Conservation (phyloP, 2,888 invertebrate genomes). For the Cerastis rubricosa region DNA sequence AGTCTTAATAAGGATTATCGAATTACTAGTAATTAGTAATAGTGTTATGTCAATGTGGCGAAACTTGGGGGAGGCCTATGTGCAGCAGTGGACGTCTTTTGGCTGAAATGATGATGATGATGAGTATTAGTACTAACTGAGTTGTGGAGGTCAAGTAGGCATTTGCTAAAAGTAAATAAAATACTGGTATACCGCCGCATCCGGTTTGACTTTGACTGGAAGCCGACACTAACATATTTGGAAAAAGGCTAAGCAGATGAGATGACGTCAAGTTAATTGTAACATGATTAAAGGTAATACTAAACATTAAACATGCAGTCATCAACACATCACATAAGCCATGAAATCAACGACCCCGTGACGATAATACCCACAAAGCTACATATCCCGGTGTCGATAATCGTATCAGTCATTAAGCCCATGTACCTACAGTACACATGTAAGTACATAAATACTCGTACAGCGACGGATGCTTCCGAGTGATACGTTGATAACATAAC, state of each 20-base stretch:
- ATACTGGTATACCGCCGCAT: neutral
- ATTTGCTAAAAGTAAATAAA: too few relatives aligned
- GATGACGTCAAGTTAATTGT: neutral
- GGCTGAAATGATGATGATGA: too few relatives aligned
- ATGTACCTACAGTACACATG: constrained; percentile 1
- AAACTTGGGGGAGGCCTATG: too few relatives aligned
- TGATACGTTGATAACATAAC: constrained; percentile 30
- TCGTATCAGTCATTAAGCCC: constrained; percentile 48
- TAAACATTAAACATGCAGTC: neutral
- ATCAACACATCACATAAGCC: neutral
- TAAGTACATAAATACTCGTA: neutral
- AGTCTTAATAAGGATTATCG: too few relatives aligned
- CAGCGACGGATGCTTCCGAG: constrained; percentile 19
- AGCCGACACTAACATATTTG: neutral
- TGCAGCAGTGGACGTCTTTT: too few relatives aligned
- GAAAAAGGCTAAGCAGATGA: neutral
- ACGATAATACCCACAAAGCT: neutral
- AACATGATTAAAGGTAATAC: neutral
- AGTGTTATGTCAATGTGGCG: too few relatives aligned
- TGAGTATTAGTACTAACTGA: too few relatives aligned
- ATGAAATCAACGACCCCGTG: neutral
- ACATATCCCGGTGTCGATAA: constrained; percentile 27
- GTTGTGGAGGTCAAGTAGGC: too few relatives aligned
- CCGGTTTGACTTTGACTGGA: neutral
- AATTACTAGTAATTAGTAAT: too few relatives aligned